Evolutionary conservation across 2,797 vertebrate genomes (phyloP).

Genomic region (Myotis vivesi): DNA sequence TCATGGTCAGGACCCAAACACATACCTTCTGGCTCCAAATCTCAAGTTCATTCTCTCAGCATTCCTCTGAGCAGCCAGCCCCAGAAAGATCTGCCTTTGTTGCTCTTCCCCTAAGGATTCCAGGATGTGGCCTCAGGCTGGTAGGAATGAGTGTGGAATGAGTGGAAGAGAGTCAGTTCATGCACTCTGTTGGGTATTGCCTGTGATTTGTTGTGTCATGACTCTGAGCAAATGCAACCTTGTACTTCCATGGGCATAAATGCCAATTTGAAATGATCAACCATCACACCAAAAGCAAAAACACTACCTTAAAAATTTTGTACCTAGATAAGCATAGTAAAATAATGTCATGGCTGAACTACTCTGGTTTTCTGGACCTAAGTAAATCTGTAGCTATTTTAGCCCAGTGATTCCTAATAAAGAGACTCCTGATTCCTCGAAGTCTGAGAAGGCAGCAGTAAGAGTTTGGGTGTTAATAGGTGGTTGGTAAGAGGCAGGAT

Average conservation of each 20-base stretch:
- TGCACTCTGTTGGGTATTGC: not conserved
- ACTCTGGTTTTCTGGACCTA: not conserved
- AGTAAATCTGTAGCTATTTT: not conserved
- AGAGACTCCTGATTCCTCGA: not conserved
- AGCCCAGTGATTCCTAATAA: not conserved
- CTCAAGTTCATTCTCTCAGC: not conserved
- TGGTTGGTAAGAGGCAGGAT: not conserved
- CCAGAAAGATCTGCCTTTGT: not conserved
- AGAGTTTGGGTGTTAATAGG: not conserved
- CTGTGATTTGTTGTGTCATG: not conserved
- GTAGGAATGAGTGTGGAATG: not conserved
- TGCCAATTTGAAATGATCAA: not conserved
- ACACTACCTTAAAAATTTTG: not conserved
- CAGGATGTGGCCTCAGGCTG: not conserved
- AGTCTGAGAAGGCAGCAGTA: not conserved
- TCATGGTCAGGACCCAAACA: not conserved
- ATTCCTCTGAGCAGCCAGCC: not conserved
- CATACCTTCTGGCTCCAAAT: not conserved
- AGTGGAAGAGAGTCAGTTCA: not conserved
- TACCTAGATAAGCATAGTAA: not conserved
- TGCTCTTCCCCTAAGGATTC: not conserved
- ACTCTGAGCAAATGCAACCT: not conserved
- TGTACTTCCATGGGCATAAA: not conserved
- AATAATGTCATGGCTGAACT: not conserved
- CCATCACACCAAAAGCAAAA: conserved; percentile 13